These are phyloP conservation scores for Thinocorus orbignyianus DNA, from an alignment of 2,113 vertebrate species.

Conservation along the genomic window DNA sequence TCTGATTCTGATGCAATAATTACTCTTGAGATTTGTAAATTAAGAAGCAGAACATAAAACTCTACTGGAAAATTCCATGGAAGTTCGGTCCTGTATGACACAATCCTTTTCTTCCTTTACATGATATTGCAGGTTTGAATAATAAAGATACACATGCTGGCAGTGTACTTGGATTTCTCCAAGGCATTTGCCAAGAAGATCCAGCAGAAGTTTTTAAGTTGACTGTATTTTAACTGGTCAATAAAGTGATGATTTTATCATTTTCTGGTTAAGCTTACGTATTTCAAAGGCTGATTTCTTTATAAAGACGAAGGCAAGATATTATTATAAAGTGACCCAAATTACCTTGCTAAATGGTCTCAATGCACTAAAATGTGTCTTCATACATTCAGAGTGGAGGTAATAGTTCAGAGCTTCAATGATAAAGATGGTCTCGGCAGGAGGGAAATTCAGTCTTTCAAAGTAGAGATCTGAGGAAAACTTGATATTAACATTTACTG, in stretches of 20 bases:
- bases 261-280: neutral
- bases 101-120: neutral
- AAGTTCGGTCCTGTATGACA: neutral
- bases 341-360: neutral
- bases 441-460: constrained; percentile 1
- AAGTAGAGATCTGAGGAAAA: neutral
- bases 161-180: neutral
- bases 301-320: neutral
- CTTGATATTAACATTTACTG: neutral
- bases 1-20: neutral
- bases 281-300: neutral
- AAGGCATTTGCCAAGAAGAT: neutral
- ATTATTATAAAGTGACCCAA: neutral
- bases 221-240: neutral
- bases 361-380: neutral
- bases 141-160: neutral
- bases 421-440: neutral
- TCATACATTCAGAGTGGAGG: neutral
- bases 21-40: neutral
- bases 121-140: neutral
- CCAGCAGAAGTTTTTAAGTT: neutral
- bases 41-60: neutral
- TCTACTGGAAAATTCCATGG: neutral
- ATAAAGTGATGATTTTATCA: neutral
- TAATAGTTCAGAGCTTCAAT: neutral